Evolutionary conservation across 2,888 invertebrate species (phyloP).

Genomic region (Drosophila gaucha): DNA sequence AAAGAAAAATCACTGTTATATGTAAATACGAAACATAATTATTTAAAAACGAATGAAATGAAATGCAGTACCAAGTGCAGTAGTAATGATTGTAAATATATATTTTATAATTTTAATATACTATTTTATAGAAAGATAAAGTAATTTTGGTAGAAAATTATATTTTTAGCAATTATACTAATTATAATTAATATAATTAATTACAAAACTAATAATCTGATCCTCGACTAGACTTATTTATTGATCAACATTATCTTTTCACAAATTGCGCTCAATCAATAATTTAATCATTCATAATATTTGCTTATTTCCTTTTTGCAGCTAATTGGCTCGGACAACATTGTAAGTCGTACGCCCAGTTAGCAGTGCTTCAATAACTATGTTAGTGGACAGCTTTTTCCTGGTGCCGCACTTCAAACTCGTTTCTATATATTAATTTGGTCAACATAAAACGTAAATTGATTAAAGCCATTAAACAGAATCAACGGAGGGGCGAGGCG

Average conservation of each 20-base stretch:
- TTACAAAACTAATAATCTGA: too few relatives aligned
- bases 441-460: conserved; percentile 67
- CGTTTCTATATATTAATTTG: conserved; percentile 63
- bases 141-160: too few relatives aligned
- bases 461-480: conserved; percentile 64
- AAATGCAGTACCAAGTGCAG: too few relatives aligned
- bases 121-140: too few relatives aligned
- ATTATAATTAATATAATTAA: background rate
- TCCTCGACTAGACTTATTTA: too few relatives aligned
- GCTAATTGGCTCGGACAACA: conserved; percentile 57
- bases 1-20: conserved; percentile 7
- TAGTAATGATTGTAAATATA: too few relatives aligned
- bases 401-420: conserved; percentile 28
- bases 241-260: conserved; percentile 1
- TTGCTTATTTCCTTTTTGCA: conserved; percentile 24
- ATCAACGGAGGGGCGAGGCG: conserved; percentile 8
- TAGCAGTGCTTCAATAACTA: conserved; percentile 8
- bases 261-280: conserved; percentile 31
- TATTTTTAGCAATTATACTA: too few relatives aligned
- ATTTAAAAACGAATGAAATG: too few relatives aligned
- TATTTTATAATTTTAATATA: too few relatives aligned
- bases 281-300: conserved; percentile 11
- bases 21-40: background rate
- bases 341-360: conserved; percentile 24
- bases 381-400: conserved; percentile 23